These are phyloP conservation scores for Thymallus thymallus DNA, from an alignment of 2,113 vertebrate genomes.

Conservation along the genomic window DNA sequence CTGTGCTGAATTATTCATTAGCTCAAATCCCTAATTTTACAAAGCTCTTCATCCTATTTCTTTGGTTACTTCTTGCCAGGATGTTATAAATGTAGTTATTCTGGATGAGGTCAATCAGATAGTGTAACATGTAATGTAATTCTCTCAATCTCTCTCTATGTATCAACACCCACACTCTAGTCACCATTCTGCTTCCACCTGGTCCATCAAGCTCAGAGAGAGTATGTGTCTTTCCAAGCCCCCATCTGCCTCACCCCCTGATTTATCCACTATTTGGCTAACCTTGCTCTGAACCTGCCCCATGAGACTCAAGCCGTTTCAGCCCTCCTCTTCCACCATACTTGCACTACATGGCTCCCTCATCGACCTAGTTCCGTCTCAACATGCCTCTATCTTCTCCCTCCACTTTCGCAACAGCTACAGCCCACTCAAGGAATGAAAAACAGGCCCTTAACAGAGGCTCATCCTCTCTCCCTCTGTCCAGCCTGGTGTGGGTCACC, in stretches of 20 bases:
- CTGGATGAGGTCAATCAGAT: neutral
- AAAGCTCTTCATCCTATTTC: neutral
- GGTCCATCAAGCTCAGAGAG: slow-evolving; percentile 76
- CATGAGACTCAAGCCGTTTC: slow-evolving; percentile 46
- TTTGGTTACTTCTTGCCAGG: neutral
- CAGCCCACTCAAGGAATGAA: slow-evolving; percentile 54
- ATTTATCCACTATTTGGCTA: slow-evolving; percentile 83
- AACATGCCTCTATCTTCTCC: slow-evolving; percentile 49
- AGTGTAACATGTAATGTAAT: neutral
- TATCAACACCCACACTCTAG: neutral
- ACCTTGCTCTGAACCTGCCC: slow-evolving; percentile 73
- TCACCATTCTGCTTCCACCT: slow-evolving; percentile 73
- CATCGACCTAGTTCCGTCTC: slow-evolving; percentile 57
- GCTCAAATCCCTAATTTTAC: neutral
- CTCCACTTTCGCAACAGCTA: slow-evolving; percentile 63
- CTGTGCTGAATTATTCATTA: neutral
- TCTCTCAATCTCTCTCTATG: slow-evolving; percentile 30
- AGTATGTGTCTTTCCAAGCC: slow-evolving; percentile 43
- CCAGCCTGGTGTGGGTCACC: slow-evolving; percentile 52
- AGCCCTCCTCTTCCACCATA: slow-evolving; percentile 75
- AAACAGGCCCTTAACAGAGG: slow-evolving; percentile 63
- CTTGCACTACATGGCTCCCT: slow-evolving; percentile 57
- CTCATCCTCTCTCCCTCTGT: slow-evolving; percentile 28
- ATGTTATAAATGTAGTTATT: neutral
- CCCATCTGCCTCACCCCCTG: neutral